Evolutionary conservation across 2,797 vertebrate species (phyloP).

Genomic region (Chanos chanos): DNA sequence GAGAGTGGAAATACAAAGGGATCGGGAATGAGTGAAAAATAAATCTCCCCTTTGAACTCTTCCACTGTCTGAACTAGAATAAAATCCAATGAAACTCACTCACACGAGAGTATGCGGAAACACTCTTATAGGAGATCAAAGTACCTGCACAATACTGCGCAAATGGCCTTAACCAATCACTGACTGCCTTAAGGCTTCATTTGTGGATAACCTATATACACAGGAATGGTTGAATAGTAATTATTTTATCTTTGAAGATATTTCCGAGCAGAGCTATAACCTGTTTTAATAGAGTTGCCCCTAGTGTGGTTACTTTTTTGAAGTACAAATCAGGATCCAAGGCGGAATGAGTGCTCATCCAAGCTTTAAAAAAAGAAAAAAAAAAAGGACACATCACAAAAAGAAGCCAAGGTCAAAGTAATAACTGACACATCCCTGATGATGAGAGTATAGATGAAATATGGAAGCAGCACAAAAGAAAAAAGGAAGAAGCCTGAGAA

Average conservation of each 20-base stretch:
- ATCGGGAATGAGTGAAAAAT: constrained; percentile 1
- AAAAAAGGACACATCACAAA: constrained; percentile 7
- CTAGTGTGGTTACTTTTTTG: constrained; percentile 38
- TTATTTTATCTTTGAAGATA: constrained; percentile 34
- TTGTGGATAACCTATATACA: not conserved
- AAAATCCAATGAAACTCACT: not conserved
- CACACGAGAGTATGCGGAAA: not conserved
- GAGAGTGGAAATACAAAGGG: constrained; percentile 31
- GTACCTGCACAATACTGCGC: not conserved
- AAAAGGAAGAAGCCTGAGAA: too few species aligned
- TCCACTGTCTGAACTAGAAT: not conserved
- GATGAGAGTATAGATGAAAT: too few species aligned
- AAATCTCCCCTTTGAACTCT: constrained; percentile 14
- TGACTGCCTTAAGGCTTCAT: not conserved
- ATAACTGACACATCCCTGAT: constrained; percentile 14
- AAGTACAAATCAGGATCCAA: constrained; percentile 53
- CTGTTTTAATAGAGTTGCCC: constrained; percentile 33
- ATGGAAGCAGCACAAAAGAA: too few species aligned
- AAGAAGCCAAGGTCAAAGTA: not conserved
- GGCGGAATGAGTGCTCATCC: not conserved
- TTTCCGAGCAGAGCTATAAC: constrained; percentile 15
- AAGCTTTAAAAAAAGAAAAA: not conserved
- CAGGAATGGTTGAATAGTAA: constrained; percentile 22
- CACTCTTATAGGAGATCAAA: constrained; percentile 4
- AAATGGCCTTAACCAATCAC: not conserved